Evolutionary conservation across 2,797 vertebrate species (phyloP).

Genomic region (Coccyzus lansbergi): DNA sequence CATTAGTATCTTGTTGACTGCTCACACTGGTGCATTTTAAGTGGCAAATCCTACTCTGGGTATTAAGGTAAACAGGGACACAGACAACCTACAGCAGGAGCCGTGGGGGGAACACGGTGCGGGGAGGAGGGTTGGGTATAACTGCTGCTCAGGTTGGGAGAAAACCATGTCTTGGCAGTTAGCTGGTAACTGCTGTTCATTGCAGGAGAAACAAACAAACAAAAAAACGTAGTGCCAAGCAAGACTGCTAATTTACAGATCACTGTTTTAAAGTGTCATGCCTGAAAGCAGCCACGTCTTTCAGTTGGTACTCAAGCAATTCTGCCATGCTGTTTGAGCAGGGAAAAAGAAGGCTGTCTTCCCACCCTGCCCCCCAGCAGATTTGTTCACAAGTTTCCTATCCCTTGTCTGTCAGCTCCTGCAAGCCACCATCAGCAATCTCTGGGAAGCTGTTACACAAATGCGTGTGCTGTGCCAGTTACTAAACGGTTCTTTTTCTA

Average conservation of each 20-base stretch:
- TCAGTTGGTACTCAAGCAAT: neutral
- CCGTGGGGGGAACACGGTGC: neutral
- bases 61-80: neutral
- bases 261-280: neutral
- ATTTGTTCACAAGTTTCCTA: neutral
- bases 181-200: neutral
- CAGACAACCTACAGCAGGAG: neutral
- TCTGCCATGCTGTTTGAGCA: neutral
- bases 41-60: neutral
- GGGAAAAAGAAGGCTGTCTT: neutral
- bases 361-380: neutral
- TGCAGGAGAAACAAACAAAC: neutral
- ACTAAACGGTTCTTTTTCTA: neutral
- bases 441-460: neutral
- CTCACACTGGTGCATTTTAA: neutral
- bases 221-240: neutral
- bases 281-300: neutral
- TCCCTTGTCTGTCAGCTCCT: neutral
- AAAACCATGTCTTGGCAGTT: neutral
- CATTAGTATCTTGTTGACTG: neutral
- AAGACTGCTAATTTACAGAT: accelerated
- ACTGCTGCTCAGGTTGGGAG: neutral
- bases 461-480: neutral
- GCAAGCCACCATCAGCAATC: neutral
- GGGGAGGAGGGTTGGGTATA: neutral